Evolutionary conservation across 2,113 vertebrate species (phyloP).

Genomic region (Crotalus tigris): DNA sequence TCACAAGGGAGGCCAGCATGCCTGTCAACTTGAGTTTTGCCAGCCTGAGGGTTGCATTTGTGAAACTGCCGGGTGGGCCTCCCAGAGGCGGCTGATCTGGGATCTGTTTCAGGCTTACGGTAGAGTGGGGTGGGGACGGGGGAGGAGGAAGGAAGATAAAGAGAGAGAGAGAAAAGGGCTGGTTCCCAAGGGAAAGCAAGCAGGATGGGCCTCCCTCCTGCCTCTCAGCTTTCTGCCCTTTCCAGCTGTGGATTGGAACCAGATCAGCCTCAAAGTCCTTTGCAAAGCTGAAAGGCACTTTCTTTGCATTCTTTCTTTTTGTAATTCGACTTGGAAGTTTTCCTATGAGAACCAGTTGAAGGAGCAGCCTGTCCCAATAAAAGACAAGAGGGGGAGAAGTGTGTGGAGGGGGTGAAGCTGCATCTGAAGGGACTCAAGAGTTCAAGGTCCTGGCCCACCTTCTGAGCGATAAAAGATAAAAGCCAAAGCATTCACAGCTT

Average conservation of each 20-base stretch:
- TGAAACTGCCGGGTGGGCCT: not conserved
- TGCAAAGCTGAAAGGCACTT: not conserved
- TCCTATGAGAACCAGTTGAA: not conserved
- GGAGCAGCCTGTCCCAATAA: not conserved
- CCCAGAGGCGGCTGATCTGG: not conserved
- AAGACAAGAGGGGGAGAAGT: not conserved
- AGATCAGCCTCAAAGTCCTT: not conserved
- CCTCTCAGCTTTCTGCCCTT: not conserved
- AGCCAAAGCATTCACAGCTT: not conserved
- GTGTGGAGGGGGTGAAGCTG: not conserved
- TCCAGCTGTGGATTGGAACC: not conserved
- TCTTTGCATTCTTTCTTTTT: not conserved
- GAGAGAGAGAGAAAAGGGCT: not conserved
- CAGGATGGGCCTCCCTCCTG: not conserved
- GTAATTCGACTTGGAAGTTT: not conserved
- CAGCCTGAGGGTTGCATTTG: not conserved
- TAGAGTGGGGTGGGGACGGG: not conserved
- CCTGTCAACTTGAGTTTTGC: conserved; percentile 4
- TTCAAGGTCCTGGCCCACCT: not conserved
- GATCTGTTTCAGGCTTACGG: not conserved
- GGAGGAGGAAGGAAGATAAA: too few relatives aligned
- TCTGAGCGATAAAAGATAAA: not conserved
- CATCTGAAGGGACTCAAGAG: not conserved
- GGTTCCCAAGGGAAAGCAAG: not conserved
- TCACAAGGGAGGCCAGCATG: not conserved